Evolutionary conservation across 1,140 invertebrate genomes (phyloP).

Genomic region (Dendrolimus kikuchii): DNA sequence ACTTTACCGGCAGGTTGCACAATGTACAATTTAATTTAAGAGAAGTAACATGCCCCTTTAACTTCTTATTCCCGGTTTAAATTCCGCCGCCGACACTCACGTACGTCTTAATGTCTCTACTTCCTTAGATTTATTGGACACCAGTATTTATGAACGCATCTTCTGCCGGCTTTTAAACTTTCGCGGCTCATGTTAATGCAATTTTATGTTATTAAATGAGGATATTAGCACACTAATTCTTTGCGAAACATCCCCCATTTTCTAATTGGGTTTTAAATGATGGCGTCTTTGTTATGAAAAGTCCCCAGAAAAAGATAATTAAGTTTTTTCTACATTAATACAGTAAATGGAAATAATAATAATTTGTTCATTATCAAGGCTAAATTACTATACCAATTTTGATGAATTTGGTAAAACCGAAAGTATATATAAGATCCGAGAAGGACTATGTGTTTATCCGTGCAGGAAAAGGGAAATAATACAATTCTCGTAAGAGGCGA

Average conservation of each 20-base stretch:
- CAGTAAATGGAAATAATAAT: no score
- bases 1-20: conserved; percentile 2
- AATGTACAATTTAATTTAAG: conserved; percentile 21
- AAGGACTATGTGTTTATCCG: no score
- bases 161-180: conserved; percentile 10
- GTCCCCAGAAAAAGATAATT: no score
- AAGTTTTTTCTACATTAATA: no score
- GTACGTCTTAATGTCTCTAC: conserved; percentile 29
- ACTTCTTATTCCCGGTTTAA: conserved; percentile 30
- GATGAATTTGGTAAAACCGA: background rate
- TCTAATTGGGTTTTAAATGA: no score
- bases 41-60: conserved; percentile 21
- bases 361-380: no score
- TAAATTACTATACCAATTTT: background rate
- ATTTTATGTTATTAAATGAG: conserved; percentile 8
- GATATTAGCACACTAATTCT: conserved; percentile 1
- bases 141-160: conserved; percentile 29
- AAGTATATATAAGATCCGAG: no score
- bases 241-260: background rate
- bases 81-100: conserved; percentile 23
- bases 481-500: no score
- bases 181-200: conserved; percentile 10
- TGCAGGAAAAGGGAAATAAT: no score
- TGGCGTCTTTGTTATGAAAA: no score
- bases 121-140: conserved; percentile 25